Conservation (phyloP, 2,797 vertebrate genomes). For the Distichodus sexfasciatus region DNA sequence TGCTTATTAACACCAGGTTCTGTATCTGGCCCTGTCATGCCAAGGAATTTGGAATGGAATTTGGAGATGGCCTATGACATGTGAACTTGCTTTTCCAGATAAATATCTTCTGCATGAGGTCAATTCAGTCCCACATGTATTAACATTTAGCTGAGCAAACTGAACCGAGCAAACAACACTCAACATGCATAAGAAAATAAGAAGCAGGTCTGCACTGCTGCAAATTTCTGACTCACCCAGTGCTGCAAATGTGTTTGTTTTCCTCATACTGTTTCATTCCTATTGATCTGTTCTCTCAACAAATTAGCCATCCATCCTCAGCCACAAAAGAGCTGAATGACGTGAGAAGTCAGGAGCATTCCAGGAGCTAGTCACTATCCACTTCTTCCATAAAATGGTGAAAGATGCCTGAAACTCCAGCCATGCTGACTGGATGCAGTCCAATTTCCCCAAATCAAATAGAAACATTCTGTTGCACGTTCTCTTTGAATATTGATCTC, state of each 20-base stretch:
- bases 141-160: too few species aligned
- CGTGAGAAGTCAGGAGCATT: not conserved
- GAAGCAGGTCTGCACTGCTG: too few species aligned
- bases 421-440: conserved; percentile 21
- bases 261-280: conserved; percentile 21
- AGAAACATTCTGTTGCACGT: conserved; percentile 38
- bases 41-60: too few species aligned
- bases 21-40: too few species aligned
- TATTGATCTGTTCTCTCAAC: conserved; percentile 29
- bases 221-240: conserved; percentile 21
- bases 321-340: conserved; percentile 26
- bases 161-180: too few species aligned
- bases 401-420: conserved; percentile 43
- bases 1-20: too few species aligned
- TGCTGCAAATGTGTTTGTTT: conserved; percentile 11
- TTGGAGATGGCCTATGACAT: too few species aligned
- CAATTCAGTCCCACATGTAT: too few species aligned
- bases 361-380: conserved; percentile 15
- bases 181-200: too few species aligned
- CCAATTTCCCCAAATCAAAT: conserved; percentile 45
- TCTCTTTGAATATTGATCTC: conserved; percentile 43
- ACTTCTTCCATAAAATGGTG: conserved; percentile 34
- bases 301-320: conserved; percentile 38
- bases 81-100: too few species aligned
- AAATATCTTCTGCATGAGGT: too few species aligned